Percentiles rank a stretch among this genome's conserved stretches.
Conservation (phyloP, 2,113 vertebrate genomes). For the Halichoerus grypus region DNA sequence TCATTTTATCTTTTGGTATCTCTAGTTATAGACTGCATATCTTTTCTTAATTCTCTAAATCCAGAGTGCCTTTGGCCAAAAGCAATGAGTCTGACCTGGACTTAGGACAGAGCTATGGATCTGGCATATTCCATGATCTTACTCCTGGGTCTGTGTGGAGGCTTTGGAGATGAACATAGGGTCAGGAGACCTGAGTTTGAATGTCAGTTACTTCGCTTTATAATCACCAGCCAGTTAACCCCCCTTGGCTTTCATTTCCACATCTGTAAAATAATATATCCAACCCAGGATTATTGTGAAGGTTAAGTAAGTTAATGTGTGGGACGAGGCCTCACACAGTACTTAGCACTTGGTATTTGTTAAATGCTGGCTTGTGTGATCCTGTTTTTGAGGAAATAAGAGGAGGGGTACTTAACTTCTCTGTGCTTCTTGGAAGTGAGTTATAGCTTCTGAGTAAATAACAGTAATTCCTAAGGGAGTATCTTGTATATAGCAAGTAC, state of each 20-base stretch:
- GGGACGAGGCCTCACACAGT: not conserved
- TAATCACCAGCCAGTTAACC: not conserved
- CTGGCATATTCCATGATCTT: not conserved
- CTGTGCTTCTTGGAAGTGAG: not conserved
- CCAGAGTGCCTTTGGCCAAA: slow-evolving; percentile 15
- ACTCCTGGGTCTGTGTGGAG: not conserved
- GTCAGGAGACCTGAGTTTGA: not conserved
- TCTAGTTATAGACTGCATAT: not conserved
- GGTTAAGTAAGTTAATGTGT: not conserved
- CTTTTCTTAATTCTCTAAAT: slow-evolving; percentile 26
- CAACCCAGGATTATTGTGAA: not conserved
- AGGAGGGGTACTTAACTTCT: not conserved
- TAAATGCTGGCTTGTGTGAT: not conserved
- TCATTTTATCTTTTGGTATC: not conserved
- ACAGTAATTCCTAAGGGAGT: not conserved
- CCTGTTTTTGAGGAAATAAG: not conserved
- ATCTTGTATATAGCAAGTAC: not conserved
- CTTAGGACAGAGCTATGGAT: not conserved
- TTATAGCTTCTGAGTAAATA: not conserved
- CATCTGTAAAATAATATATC: not conserved
- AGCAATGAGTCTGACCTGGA: not conserved
- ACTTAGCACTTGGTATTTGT: not conserved
- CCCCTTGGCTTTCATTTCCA: not conserved
- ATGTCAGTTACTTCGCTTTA: not conserved
- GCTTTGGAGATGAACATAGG: not conserved